phyloP scores from a whole-genome alignment of 1,140 invertebrate genomes.

The Teleopsis dalmanni region DNA sequence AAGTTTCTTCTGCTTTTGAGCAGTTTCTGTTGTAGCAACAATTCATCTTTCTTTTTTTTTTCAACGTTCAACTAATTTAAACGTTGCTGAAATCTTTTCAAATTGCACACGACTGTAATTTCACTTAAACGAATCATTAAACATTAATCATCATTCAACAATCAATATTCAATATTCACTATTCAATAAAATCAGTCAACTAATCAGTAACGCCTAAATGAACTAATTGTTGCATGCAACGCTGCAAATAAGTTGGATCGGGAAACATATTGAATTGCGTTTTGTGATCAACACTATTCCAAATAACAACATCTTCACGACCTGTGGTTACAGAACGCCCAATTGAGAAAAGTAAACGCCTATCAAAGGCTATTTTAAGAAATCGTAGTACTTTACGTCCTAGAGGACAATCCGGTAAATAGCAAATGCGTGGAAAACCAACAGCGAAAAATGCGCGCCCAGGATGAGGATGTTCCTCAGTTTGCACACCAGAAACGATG shows the following conservation, averaged over 20 bases:
- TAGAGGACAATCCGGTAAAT: constrained; percentile 69
- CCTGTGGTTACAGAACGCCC: constrained; percentile 82
- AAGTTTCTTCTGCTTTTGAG: too few species aligned
- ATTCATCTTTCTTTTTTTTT: constrained; percentile 14
- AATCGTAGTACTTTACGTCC: constrained; percentile 66
- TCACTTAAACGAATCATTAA: constrained; percentile 5
- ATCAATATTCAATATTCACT: too few species aligned
- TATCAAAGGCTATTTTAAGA: constrained; percentile 72
- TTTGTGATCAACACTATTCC: constrained; percentile 88
- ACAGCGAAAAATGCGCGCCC: constrained; percentile 77
- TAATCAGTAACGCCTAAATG: constrained; percentile 57
- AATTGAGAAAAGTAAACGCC: constrained; percentile 78
- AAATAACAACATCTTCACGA: constrained; percentile 79
- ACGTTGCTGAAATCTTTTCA: constrained; percentile 22
- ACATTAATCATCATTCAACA: not conserved
- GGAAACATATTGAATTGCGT: constrained; percentile 75
- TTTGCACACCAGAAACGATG: constrained; percentile 77
- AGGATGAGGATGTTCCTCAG: constrained; percentile 69
- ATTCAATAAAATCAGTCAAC: constrained; percentile 1
- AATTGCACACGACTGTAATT: constrained; percentile 39
- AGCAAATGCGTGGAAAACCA: constrained; percentile 74
- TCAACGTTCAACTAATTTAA: constrained; percentile 39
- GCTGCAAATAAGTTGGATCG: constrained; percentile 66
- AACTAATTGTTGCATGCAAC: constrained; percentile 63
- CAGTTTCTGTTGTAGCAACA: not conserved